A percentile compares a stretch with the other conserved stretches of the same genome.
Evolutionary conservation across 2,113 vertebrate species (phyloP).

Genomic region (Vidua macroura): DNA sequence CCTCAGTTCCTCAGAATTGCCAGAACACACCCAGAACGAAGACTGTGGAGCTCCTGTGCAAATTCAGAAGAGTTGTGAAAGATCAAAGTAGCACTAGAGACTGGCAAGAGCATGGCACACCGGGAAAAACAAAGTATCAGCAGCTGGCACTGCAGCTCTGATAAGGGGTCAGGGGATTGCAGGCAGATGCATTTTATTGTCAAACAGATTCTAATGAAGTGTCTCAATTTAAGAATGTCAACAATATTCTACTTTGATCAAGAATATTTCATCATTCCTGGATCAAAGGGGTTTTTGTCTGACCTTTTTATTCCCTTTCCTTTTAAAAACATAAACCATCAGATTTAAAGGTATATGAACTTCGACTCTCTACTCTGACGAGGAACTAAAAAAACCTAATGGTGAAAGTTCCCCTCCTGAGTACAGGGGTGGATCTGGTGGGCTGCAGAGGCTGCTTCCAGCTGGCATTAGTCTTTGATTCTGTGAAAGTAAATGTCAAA

Average conservation of each 20-base stretch:
- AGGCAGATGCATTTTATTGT: constrained; percentile 45
- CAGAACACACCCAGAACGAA: neutral
- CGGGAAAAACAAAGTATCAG: neutral
- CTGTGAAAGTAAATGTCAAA: neutral
- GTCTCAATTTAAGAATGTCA: constrained; percentile 15
- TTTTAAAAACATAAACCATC: neutral
- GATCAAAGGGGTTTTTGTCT: neutral
- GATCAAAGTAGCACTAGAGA: neutral
- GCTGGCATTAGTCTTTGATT: neutral
- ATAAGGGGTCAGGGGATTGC: neutral
- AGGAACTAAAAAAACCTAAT: neutral
- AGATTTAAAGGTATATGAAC: constrained; percentile 5
- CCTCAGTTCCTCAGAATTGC: neutral
- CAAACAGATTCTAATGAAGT: constrained; percentile 56
- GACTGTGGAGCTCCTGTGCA: neutral
- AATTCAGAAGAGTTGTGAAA: neutral
- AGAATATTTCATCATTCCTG: constrained; percentile 9
- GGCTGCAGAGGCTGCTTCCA: neutral
- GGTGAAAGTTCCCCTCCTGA: neutral
- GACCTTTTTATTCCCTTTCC: neutral
- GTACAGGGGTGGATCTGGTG: neutral
- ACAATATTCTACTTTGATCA: constrained; percentile 32
- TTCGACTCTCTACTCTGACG: neutral
- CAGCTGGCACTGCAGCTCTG: neutral
- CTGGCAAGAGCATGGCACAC: neutral